Percentiles rank a stretch among this genome's conserved stretches.
phyloP scores from a whole-genome alignment of 2,797 vertebrate species.

The Coluber constrictor region DNA sequence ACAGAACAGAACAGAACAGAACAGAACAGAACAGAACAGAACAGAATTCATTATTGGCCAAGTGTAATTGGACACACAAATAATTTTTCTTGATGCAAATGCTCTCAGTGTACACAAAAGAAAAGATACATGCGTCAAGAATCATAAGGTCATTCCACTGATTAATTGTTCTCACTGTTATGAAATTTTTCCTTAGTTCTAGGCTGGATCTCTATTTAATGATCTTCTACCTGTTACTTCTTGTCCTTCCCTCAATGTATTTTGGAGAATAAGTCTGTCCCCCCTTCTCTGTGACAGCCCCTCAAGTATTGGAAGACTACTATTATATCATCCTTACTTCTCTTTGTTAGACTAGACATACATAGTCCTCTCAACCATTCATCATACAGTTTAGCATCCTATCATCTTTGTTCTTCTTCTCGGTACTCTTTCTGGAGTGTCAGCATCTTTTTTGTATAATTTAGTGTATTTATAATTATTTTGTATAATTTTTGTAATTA shows the following conservation, averaged over 20 bases:
- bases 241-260: not conserved
- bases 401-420: not conserved
- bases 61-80: too few species aligned
- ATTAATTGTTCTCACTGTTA: not conserved
- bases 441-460: not conserved
- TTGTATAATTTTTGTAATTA: not conserved
- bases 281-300: not conserved
- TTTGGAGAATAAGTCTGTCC: not conserved
- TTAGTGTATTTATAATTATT: not conserved
- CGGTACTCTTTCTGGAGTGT: not conserved
- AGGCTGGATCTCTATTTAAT: not conserved
- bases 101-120: too few species aligned
- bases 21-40: too few species aligned
- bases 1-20: too few species aligned
- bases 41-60: too few species aligned
- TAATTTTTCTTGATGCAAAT: too few species aligned
- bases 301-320: not conserved
- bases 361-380: not conserved
- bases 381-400: not conserved
- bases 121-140: too few species aligned
- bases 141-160: not conserved
- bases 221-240: not conserved
- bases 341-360: not conserved
- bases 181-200: not conserved
- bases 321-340: not conserved